Conservation (phyloP, 2,888 invertebrate genomes). For the Zonitis immaculata region DNA sequence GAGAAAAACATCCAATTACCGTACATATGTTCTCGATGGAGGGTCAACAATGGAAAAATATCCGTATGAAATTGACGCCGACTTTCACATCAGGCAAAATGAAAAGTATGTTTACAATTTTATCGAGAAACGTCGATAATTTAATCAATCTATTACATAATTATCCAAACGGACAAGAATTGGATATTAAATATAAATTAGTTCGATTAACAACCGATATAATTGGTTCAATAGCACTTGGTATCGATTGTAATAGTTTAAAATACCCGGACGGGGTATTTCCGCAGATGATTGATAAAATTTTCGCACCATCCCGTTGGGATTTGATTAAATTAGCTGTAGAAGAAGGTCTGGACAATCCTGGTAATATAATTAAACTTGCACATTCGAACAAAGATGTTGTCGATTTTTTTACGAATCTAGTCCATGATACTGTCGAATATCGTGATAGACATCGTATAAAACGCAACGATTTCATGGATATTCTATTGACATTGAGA, state of each 20-base stretch:
- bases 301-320: constrained; percentile 5
- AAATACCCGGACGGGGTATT: constrained; percentile 6
- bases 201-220: constrained; percentile 6
- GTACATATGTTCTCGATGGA: constrained; percentile 10
- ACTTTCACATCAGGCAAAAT: no score
- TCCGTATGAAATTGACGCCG: constrained; percentile 7
- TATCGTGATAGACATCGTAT: constrained; percentile 8
- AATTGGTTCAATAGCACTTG: constrained; percentile 8
- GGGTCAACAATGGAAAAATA: constrained; percentile 7
- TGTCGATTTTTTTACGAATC: constrained; percentile 1
- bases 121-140: constrained; percentile 2
- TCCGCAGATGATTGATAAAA: neutral
- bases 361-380: constrained; percentile 8
- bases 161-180: neutral
- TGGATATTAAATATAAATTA: constrained; percentile 9
- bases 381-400: neutral
- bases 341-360: constrained; percentile 10
- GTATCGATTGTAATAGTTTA: constrained; percentile 9
- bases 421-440: constrained; percentile 3
- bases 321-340: constrained; percentile 4
- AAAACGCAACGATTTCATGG: constrained; percentile 7
- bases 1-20: constrained; percentile 4
- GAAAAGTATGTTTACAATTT: constrained; percentile 11
- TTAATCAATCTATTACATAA: constrained; percentile 2
- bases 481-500: constrained; percentile 6